Evolutionary conservation across 1,140 invertebrate species (phyloP), one percentile per base, ranked within the genome.

Genomic region (Drosophila nigrodunni): DNA sequence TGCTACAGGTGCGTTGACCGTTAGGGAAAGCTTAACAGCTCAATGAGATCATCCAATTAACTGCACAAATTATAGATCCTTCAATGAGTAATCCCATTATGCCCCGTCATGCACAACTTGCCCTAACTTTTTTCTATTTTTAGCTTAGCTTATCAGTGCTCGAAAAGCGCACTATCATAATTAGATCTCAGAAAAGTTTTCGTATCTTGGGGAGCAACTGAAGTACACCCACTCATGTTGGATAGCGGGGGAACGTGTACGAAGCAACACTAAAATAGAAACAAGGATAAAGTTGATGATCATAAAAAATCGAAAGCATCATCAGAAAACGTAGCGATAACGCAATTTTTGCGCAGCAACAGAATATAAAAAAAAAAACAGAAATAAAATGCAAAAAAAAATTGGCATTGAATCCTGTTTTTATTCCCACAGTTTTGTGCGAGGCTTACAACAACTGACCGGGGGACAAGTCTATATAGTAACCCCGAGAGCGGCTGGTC

Each of bases 381-480:
- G 25, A 30, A 30, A 30, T 30, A 72, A 87, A 78, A 88, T 82
- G 61, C 71, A 66, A 83, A 73, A 67, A 73, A 70, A 75, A 71
- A 70, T 34, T 58, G 55, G 55, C 59, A 66, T 65, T 80, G 75
- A 86, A 91, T 91, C 89, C 89, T 91, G 89, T 91, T 91, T 91
- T 91, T 62, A 91, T 91, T 91, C 89, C 89, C 89, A 91, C 89
- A 91, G 89, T 91, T 78, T 89, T 85, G 74, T 46, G 47, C 77
- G 66, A 82, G 72, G 70, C 81, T 88, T 88, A 88, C 83, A 87
- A 76, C 82, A 82, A 77, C 83, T 80, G 78, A 76, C 74, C 78
- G 85, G 80, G 74, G 77, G 68, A 80, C 79, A 72, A 69, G 49
- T 69, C 54, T 61, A 57, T 61, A 66, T 44, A 62, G 68, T 58